Evolutionary conservation across 2,113 vertebrate genomes (phyloP).

Genomic region (Ancistrus triradiatus): DNA sequence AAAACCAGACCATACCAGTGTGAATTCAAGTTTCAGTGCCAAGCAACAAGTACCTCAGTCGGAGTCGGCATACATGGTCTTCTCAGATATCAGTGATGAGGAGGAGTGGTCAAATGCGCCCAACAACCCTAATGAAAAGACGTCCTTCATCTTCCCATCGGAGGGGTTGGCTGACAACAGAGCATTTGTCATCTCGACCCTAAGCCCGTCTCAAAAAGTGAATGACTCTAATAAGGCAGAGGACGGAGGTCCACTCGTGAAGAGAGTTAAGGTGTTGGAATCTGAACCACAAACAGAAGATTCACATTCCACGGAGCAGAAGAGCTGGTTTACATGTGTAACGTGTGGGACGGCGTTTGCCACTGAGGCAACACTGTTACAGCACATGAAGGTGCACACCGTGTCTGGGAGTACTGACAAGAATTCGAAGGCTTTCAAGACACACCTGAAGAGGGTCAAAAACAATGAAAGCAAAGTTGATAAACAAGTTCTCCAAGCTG

Average conservation of each 20-base stretch:
- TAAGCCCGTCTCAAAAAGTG: neutral
- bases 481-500: neutral
- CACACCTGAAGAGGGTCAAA: slow-evolving; percentile 5
- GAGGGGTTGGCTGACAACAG: neutral
- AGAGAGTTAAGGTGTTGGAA: neutral
- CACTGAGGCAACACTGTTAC: neutral
- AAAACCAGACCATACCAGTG: neutral
- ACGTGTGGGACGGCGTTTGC: slow-evolving; percentile 11
- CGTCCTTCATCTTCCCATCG: neutral
- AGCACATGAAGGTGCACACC: slow-evolving; percentile 23
- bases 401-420: neutral
- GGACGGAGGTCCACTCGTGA: neutral
- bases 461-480: slow-evolving; percentile 22
- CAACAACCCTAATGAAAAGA: slow-evolving; percentile 6
- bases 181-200: neutral
- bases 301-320: neutral
- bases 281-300: slow-evolving; percentile 11
- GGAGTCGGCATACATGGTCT: neutral
- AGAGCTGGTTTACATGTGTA: slow-evolving; percentile 6
- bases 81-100: slow-evolving; percentile 21
- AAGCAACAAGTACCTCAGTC: neutral
- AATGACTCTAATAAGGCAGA: neutral
- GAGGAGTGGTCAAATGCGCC: neutral
- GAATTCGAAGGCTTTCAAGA: neutral
- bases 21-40: neutral